Evolutionary conservation across 2,113 vertebrate genomes (phyloP).

Genomic region (Aspidoscelis tigris): DNA sequence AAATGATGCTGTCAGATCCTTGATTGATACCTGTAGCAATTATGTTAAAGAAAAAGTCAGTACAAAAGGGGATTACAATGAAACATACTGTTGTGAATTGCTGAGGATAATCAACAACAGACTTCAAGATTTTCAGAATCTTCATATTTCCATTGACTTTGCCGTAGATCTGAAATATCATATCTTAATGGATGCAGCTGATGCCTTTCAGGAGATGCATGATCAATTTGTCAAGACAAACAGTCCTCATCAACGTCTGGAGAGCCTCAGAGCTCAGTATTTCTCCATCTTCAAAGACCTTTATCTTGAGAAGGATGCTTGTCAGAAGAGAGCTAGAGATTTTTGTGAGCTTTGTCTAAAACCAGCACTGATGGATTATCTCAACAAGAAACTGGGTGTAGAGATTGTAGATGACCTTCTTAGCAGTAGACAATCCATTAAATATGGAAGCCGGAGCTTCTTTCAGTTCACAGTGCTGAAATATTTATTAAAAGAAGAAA

Average conservation of each 20-base stretch:
- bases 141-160: slow-evolving; percentile 1
- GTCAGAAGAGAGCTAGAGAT: slow-evolving; percentile 24
- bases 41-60: slow-evolving; percentile 64
- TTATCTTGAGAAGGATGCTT: slow-evolving; percentile 35
- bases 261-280: slow-evolving; percentile 20
- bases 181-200: slow-evolving; percentile 22
- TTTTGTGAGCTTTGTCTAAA: slow-evolving; percentile 46
- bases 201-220: slow-evolving; percentile 37
- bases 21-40: slow-evolving; percentile 61
- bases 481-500: slow-evolving; percentile 24
- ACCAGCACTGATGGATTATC: slow-evolving; percentile 27
- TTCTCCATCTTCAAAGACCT: slow-evolving; percentile 27
- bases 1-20: slow-evolving; percentile 56
- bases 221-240: slow-evolving; percentile 16
- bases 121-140: slow-evolving; percentile 25
- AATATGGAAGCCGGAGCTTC: slow-evolving; percentile 23
- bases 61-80: slow-evolving; percentile 65
- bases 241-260: neutral
- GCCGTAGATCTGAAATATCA: slow-evolving; percentile 39
- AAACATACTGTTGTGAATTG: slow-evolving; percentile 52
- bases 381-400: slow-evolving; percentile 35
- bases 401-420: slow-evolving; percentile 48
- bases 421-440: slow-evolving; percentile 3
- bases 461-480: slow-evolving; percentile 44
- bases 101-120: slow-evolving; percentile 68